Evolutionary conservation across 2,888 invertebrate species (phyloP).

Genomic region (Mactromeris polynyma): DNA sequence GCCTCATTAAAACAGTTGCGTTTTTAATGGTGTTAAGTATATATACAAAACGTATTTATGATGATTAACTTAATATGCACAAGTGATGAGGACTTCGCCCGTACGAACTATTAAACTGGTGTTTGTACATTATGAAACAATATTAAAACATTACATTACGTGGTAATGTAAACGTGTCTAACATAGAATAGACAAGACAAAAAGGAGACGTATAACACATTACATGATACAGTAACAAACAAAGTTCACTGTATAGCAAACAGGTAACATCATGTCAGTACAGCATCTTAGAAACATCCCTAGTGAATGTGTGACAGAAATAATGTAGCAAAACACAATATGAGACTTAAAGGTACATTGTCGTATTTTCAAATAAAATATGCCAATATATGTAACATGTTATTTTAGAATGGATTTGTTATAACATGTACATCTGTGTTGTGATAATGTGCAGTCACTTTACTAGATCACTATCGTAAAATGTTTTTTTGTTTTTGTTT

Average conservation of each 20-base stretch:
- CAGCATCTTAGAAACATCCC: neutral
- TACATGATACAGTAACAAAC: neutral
- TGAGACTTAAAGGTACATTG: too few species aligned
- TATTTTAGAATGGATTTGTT: too few species aligned
- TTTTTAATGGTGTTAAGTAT: too few species aligned
- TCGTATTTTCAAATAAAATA: too few species aligned
- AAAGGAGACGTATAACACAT: neutral
- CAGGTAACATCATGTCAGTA: neutral
- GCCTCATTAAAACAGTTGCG: too few species aligned
- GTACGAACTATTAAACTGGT: neutral
- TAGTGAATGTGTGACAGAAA: neutral
- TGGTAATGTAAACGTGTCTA: neutral
- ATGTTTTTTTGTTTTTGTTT: too few species aligned
- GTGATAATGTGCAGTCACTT: too few species aligned
- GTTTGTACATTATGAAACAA: neutral
- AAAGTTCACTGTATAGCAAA: neutral
- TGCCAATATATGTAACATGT: too few species aligned
- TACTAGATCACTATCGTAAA: too few species aligned
- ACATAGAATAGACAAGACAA: neutral
- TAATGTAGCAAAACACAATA: neutral
- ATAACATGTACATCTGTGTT: too few species aligned
- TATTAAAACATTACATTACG: neutral
- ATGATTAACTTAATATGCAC: too few species aligned
- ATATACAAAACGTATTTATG: too few species aligned
- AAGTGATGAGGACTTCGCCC: neutral